Conservation (phyloP, 2,888 invertebrate species). For the Cryptosula pallasiana region DNA sequence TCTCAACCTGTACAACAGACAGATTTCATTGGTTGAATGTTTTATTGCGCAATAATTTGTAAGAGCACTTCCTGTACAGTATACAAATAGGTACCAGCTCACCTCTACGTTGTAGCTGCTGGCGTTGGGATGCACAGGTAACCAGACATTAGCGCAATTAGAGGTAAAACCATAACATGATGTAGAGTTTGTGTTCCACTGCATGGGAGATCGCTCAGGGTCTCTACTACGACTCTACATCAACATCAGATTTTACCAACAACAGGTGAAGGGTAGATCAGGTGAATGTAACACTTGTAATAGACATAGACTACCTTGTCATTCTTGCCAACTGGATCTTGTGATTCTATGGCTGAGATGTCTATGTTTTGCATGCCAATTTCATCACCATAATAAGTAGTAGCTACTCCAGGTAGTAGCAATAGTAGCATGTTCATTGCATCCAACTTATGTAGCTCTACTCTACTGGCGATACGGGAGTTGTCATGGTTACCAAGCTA, state of each 20-base stretch:
- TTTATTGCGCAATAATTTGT: no score
- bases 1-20: slow-evolving; percentile 26
- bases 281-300: no score
- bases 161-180: slow-evolving; percentile 44
- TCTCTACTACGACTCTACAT: slow-evolving; percentile 32
- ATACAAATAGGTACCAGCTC: slow-evolving; percentile 24
- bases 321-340: background rate
- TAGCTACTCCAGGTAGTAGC: slow-evolving; percentile 75
- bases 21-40: no score
- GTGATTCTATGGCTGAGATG: background rate
- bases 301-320: background rate
- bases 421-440: slow-evolving; percentile 76
- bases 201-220: slow-evolving; percentile 49
- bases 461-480: slow-evolving; percentile 56
- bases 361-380: slow-evolving; percentile 67
- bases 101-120: slow-evolving; percentile 39
- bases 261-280: no score
- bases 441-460: slow-evolving; percentile 63
- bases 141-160: slow-evolving; percentile 36
- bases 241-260: slow-evolving; percentile 32
- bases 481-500: slow-evolving; percentile 44
- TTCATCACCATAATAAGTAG: slow-evolving; percentile 86
- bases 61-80: background rate
- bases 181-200: slow-evolving; percentile 39
- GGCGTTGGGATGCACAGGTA: slow-evolving; percentile 38